Conservation (phyloP, 2,797 vertebrate genomes). For the Rhinogobio ventralis region DNA sequence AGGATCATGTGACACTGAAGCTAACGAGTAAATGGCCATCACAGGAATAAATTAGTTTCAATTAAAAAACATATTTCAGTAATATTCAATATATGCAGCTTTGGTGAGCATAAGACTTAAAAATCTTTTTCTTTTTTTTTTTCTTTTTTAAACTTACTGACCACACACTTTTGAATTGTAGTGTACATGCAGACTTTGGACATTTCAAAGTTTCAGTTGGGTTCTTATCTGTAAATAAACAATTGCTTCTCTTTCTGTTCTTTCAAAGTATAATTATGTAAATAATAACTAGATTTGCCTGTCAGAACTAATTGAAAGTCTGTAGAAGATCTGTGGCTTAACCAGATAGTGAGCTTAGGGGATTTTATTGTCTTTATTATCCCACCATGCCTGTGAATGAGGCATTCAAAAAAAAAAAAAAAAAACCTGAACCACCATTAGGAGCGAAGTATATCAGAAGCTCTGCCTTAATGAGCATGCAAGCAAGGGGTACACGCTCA, state of each 20-base stretch:
- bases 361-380: neutral
- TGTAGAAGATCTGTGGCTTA: constrained; percentile 19
- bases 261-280: neutral
- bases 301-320: neutral
- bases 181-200: neutral
- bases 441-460: neutral
- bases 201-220: neutral
- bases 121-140: no score
- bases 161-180: no score
- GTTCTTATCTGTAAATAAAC: neutral
- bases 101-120: no score
- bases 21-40: neutral
- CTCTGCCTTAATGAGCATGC: constrained; percentile 15
- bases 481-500: neutral
- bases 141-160: no score
- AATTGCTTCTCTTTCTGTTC: no score
- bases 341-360: constrained; percentile 1
- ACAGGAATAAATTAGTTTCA: neutral
- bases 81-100: no score
- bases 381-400: constrained; percentile 2
- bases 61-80: neutral
- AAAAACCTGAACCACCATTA: neutral
- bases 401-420: neutral
- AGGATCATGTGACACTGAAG: neutral
- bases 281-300: neutral